A percentile compares a stretch with the other conserved stretches of the same genome.
Conservation (phyloP, 2,797 vertebrate species). For the Phaenicophaeus curvirostris region DNA sequence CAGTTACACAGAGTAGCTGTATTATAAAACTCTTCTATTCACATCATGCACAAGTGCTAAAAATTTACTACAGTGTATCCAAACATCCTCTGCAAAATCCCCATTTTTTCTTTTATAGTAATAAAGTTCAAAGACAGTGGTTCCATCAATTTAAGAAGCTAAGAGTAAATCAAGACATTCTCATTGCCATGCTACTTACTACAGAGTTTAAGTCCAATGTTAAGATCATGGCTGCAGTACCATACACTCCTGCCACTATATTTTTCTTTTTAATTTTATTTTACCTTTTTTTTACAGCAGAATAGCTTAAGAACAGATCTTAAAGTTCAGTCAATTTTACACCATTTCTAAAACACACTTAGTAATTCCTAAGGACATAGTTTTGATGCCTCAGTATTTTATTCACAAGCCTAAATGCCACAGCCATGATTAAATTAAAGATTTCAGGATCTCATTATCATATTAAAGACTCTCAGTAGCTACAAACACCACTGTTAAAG, state of each 20-base stretch:
- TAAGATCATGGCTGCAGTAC: not conserved
- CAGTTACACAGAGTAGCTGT: not conserved
- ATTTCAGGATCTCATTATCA: slow-evolving; percentile 39
- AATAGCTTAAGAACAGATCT: not conserved
- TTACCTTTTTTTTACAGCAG: not conserved
- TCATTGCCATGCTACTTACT: not conserved
- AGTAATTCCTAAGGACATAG: not conserved
- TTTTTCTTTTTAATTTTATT: not conserved
- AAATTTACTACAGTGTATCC: not conserved
- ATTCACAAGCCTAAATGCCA: not conserved
- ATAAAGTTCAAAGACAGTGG: not conserved
- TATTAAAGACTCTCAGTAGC: slow-evolving; percentile 26
- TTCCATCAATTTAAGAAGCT: not conserved
- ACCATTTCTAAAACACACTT: not conserved
- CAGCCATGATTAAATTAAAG: not conserved
- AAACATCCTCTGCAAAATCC: not conserved
- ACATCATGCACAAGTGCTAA: not conserved
- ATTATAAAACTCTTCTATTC: not conserved
- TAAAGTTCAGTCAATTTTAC: not conserved
- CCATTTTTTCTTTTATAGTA: not conserved
- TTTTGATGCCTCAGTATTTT: not conserved
- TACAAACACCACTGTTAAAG: not conserved
- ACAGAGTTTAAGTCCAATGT: not conserved
- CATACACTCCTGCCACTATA: not conserved
- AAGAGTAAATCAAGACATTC: not conserved